phyloP scores from a whole-genome alignment of 2,113 vertebrate genomes.

The Chaenocephalus aceratus region DNA sequence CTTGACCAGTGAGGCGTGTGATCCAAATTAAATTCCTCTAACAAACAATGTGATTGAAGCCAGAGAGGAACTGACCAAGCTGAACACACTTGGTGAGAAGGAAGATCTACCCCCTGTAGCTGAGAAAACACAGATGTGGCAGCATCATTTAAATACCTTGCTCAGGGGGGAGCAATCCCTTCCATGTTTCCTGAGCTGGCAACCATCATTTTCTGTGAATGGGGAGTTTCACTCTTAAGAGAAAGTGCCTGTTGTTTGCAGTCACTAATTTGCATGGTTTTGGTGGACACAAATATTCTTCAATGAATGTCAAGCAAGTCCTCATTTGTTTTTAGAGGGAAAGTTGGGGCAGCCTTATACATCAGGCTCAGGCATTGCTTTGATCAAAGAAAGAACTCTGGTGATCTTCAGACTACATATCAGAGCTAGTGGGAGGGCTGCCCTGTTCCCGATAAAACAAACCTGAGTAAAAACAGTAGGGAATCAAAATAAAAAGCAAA shows the following conservation, averaged over 20 bases:
- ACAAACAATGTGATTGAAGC: conserved; percentile 76
- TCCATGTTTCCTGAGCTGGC: conserved; percentile 49
- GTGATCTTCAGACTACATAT: conserved; percentile 38
- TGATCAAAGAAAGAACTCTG: conserved; percentile 22
- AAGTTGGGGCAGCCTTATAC: conserved; percentile 13
- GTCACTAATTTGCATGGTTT: conserved; percentile 40
- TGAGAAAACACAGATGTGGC: conserved; percentile 63
- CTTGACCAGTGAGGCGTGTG: conserved; percentile 65
- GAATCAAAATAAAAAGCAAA: conserved; percentile 56
- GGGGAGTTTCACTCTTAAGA: conserved; percentile 44
- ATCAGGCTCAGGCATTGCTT: conserved; percentile 25
- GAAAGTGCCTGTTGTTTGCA: conserved; percentile 54
- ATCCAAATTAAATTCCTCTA: conserved; percentile 82
- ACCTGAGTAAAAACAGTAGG: conserved; percentile 58
- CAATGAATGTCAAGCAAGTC: conserved; percentile 25
- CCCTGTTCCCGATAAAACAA: conserved; percentile 44
- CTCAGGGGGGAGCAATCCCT: conserved; percentile 42
- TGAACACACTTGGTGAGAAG: conserved; percentile 63
- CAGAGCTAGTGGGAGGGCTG: conserved; percentile 21
- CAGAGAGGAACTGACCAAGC: conserved; percentile 68
- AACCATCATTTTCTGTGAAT: conserved; percentile 43
- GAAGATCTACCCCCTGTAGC: conserved; percentile 54
- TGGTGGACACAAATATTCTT: conserved; percentile 39
- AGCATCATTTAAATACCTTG: conserved; percentile 68
- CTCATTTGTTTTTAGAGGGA: conserved; percentile 36